Evolutionary conservation across 1,140 invertebrate species (phyloP), one percentile per base, ranked within the genome.

Genomic region (Ips nitidus): DNA sequence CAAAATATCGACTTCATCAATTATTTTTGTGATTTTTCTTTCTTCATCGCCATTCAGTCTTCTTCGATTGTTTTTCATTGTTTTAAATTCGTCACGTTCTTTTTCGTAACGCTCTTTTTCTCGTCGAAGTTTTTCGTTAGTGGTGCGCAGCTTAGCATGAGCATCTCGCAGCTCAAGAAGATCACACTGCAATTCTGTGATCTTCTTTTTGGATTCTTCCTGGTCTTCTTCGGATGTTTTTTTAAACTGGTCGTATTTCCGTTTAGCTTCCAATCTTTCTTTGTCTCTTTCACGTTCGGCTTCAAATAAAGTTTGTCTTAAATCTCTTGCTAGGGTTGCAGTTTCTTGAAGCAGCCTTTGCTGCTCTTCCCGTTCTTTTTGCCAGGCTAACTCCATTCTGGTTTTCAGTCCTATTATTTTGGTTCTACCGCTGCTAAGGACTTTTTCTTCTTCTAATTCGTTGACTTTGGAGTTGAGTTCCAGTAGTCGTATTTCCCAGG

Each of bases 341-440:
- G 94, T 95, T 82, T 98, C 94, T 76, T 93, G 90, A 2, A 98
- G 81, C 37, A 97, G 82, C 4, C 94, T 84, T 74, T 95, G 94
- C 75, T 97, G 94, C 76, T 97, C 94, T 76, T 94, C 91, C 62
- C 95, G 84, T 80, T 98, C 96, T 79, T 97, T 97, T 75, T 97
- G 94, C 95, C 95, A 98, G 1, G 94, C 94, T 7, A 97, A 81
- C 79, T 98, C 95, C 86, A 98, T 90, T 47, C 93, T 87, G 1
- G 94, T 94, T 78, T 92, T 90, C 56, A 94, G 82, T 38, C 93
- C 93, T 2, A 92, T 90, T 71, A 94, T 90, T 77, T 94, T 91
- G 0, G 92, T 91, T 65, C 94, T 84, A 67, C 92, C 93, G 66
- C 90, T 91, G 1, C 86, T 87, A 3, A 94, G 81, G 52, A 94